A percentile compares a stretch with the other conserved stretches of the same genome.
phyloP scores from a whole-genome alignment of 2,888 invertebrate genomes.

The Trypoxylon attenuatum region DNA sequence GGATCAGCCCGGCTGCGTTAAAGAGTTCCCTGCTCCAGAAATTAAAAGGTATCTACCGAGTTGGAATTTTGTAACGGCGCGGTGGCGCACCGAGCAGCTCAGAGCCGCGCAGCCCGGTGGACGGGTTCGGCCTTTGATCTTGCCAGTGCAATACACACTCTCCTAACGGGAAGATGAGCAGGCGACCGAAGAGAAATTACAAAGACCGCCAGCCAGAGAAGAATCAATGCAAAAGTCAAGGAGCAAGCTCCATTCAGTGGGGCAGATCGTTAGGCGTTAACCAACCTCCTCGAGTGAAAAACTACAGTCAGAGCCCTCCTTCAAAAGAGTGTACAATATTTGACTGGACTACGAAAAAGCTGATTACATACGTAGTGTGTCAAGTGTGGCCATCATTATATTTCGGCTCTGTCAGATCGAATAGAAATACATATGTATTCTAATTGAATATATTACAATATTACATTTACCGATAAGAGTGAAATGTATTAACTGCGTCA shows the following conservation, averaged over 20 bases:
- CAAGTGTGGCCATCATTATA: no score
- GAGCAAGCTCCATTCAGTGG: neutral
- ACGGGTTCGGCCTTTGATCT: conserved; percentile 24
- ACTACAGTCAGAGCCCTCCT: no score
- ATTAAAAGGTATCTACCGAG: neutral
- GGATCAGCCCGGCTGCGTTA: neutral
- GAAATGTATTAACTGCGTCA: no score
- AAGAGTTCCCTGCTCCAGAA: neutral
- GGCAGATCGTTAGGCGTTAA: neutral
- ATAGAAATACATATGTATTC: no score
- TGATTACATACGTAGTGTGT: no score
- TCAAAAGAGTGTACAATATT: no score
- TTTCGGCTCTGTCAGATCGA: no score
- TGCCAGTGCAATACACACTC: conserved; percentile 16
- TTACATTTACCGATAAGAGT: no score
- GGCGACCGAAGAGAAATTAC: conserved; percentile 2
- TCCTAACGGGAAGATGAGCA: conserved; percentile 5
- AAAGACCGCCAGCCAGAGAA: conserved; percentile 13
- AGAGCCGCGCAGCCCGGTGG: neutral
- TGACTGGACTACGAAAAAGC: no score
- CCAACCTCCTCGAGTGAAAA: neutral
- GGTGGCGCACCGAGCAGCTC: no score
- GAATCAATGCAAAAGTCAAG: conserved; percentile 9
- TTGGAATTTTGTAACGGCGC: neutral
- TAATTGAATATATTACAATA: no score